Evolutionary conservation across 1,140 invertebrate species (phyloP).

Genomic region (Lordiphosa mommai): DNA sequence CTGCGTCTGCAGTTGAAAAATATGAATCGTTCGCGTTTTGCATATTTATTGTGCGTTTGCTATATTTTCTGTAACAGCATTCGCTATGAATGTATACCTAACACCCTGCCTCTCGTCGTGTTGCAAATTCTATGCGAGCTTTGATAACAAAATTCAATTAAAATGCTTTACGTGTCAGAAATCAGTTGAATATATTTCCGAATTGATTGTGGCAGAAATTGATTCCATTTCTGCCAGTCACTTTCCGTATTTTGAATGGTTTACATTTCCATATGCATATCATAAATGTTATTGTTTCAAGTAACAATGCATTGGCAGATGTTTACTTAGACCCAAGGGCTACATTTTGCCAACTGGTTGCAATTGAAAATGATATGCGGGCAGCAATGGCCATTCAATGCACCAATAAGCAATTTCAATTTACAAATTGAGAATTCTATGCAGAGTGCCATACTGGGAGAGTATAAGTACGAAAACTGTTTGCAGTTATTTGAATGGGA

Average conservation of each 20-base stretch:
- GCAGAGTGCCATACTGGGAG: no score
- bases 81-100: constrained; percentile 5
- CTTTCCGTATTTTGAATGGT: constrained; percentile 3
- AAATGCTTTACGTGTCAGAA: constrained; percentile 62
- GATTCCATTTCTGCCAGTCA: constrained; percentile 16
- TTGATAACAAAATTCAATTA: constrained; percentile 64
- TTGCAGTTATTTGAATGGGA: no score
- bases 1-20: constrained; percentile 36
- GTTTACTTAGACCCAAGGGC: constrained; percentile 24
- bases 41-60: constrained; percentile 62
- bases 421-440: constrained; percentile 1
- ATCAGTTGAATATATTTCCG: constrained; percentile 51
- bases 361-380: neutral
- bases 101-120: constrained; percentile 9
- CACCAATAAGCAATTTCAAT: constrained; percentile 4
- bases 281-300: constrained; percentile 32
- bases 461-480: no score
- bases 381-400: neutral
- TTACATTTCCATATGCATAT: constrained; percentile 32
- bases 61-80: neutral
- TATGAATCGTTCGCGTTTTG: constrained; percentile 66
- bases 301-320: constrained; percentile 25
- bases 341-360: neutral
- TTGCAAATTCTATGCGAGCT: constrained; percentile 49
- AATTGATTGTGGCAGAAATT: constrained; percentile 63